A percentile compares a stretch with the other conserved stretches of the same genome.
phyloP scores from a whole-genome alignment of 1,140 invertebrate species.

The Conus ventricosus region DNA sequence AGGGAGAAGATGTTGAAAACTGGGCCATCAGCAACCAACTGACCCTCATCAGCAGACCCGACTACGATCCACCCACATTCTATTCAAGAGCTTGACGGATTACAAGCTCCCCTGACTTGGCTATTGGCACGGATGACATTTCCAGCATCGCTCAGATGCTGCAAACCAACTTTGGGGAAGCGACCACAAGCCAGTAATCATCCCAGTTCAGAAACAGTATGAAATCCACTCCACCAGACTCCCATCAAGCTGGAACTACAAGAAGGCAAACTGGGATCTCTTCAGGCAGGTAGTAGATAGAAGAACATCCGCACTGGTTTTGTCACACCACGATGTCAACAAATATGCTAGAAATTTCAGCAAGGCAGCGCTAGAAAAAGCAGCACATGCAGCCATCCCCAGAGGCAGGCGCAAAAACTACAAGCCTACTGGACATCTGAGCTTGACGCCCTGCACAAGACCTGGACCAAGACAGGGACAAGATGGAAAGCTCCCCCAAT shows the following conservation, averaged over 20 bases:
- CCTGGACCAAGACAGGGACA: not conserved
- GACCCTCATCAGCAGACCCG: too few species aligned
- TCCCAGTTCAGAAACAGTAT: too few species aligned
- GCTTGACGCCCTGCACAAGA: constrained; percentile 2
- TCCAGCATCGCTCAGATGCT: not conserved
- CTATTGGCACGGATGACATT: too few species aligned
- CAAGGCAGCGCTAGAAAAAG: not conserved
- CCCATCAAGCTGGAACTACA: constrained; percentile 7
- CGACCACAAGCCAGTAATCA: too few species aligned
- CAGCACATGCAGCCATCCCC: not conserved
- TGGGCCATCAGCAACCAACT: too few species aligned
- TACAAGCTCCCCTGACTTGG: too few species aligned
- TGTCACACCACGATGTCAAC: not conserved
- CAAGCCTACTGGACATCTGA: constrained; percentile 1
- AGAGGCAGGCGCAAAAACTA: not conserved
- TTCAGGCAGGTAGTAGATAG: not conserved
- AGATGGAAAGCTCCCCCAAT: constrained; percentile 8
- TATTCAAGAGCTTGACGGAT: too few species aligned
- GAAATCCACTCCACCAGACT: not conserved
- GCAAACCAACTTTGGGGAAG: not conserved
- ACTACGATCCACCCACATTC: too few species aligned
- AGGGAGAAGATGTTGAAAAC: too few species aligned
- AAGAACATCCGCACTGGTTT: not conserved
- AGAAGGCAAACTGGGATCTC: constrained; percentile 16
- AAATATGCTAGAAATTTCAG: not conserved